Percentiles rank a stretch among this genome's conserved stretches.
phyloP scores from a whole-genome alignment of 1,140 invertebrate genomes.

The Tribolium castaneum region DNA sequence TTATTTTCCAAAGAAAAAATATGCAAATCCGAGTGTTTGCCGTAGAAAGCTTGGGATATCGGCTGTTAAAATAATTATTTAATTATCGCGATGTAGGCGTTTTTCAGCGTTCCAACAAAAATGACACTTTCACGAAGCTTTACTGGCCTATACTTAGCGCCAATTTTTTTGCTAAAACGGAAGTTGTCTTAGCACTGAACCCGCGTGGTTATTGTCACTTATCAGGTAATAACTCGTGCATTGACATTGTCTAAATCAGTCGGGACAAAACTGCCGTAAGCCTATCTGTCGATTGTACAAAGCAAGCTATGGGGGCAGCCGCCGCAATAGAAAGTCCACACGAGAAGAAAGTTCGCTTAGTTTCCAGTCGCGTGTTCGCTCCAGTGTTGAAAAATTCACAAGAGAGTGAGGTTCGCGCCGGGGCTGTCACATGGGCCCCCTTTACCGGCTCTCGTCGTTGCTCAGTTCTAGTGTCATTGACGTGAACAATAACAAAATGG shows the following conservation, averaged over 20 bases:
- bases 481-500: slow-evolving; percentile 57
- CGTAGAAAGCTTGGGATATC: not conserved
- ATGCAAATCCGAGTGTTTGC: not conserved
- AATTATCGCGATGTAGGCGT: not conserved
- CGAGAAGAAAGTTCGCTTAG: slow-evolving; percentile 35
- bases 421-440: slow-evolving; percentile 53
- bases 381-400: slow-evolving; percentile 1
- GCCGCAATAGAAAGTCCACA: slow-evolving; percentile 14
- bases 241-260: not conserved
- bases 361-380: not conserved
- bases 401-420: not conserved
- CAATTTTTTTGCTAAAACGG: not conserved
- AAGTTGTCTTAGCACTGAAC: not conserved
- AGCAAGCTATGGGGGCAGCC: not conserved
- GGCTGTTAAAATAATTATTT: not conserved
- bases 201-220: not conserved
- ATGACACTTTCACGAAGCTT: not conserved
- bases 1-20: not conserved
- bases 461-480: slow-evolving; percentile 57
- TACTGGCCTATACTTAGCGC: not conserved
- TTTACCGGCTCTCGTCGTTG: slow-evolving; percentile 55
- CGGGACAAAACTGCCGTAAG: not conserved
- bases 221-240: not conserved
- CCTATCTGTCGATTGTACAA: not conserved
- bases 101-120: not conserved